Base-by-base conservation (phyloP, 2,113 vertebrate species). In the Turnix velox region DNA sequence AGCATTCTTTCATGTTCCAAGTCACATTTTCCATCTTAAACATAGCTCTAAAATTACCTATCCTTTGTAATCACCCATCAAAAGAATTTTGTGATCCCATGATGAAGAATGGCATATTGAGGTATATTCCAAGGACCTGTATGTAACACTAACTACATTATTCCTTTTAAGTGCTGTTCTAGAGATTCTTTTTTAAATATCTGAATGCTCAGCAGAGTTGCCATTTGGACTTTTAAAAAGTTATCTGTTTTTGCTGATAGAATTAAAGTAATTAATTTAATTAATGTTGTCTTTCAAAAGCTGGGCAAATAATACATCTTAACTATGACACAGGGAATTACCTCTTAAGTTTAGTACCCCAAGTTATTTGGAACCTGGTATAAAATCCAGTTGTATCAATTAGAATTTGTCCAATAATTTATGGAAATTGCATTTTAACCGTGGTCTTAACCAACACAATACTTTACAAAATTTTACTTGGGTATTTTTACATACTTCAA, bases 1-100 rank as follows among this genome's bases (percentile, higher is more conserved):
- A 86, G 23, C 39, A 66, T 88, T 87, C 72, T 89, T 93, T 88
- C 43, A 69, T 90, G 73, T 94, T 84, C 40, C 62, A 93, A 90
- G 80, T 84, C 66, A 71, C 40, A 80, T 82, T 93, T 94, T 77
- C 37, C 12, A 18, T 86, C 59, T 58, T 85, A 59, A 88, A 46
- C 15, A 27, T 72, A 62, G 55, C 75, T 76, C 59, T 81, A 67
- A 89, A 81, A 58, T 89, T 77, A 85, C 74, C 54, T 89, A 75
- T 86, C 31, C 55, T 62, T 88, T 91, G 69, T 84, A 95, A 95
- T 86, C 4, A 3, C 59, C 37, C 61, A 59, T 87, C 68, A 89
- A 80, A 96, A 66, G 46, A 66, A 65, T 84, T 81, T 52, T 86
- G 45, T 62, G 37, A 71, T 84, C 72, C n/a, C 18, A 22, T 73